phyloP scores from a whole-genome alignment of 2,888 invertebrate genomes.

The Thera obeliscata region DNA sequence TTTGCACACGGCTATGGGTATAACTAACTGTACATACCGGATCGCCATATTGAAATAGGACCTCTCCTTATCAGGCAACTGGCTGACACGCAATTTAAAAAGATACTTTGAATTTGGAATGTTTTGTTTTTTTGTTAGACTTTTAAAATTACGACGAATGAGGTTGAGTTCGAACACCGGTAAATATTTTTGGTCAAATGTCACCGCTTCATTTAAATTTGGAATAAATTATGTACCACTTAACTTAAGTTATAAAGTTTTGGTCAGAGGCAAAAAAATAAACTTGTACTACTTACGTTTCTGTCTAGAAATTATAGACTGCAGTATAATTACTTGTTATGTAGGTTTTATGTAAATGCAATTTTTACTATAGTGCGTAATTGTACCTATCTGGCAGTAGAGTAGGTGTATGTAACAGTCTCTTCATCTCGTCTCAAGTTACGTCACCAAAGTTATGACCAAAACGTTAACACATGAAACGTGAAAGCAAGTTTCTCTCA shows the following conservation, averaged over 20 bases:
- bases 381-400: background rate
- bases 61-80: conserved; percentile 53
- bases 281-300: too few relatives aligned
- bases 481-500: conserved; percentile 37
- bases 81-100: conserved; percentile 33
- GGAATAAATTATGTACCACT: background rate
- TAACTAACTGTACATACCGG: conserved; percentile 57
- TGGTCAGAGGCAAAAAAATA: too few relatives aligned
- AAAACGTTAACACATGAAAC: conserved; percentile 18
- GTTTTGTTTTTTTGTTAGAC: conserved; percentile 28
- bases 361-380: background rate
- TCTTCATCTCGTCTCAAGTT: conserved; percentile 1
- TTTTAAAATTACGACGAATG: conserved; percentile 8
- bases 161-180: conserved; percentile 19
- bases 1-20: conserved; percentile 36
- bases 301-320: too few relatives aligned
- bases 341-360: too few relatives aligned
- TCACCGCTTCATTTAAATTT: too few relatives aligned
- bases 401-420: conserved; percentile 1
- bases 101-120: conserved; percentile 36
- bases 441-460: conserved; percentile 25
- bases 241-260: too few relatives aligned
- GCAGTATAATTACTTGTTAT: too few relatives aligned
- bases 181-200: conserved; percentile 4
- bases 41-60: conserved; percentile 52